phyloP scores from a whole-genome alignment of 2,797 vertebrate genomes.

The Podargus strigoides region DNA sequence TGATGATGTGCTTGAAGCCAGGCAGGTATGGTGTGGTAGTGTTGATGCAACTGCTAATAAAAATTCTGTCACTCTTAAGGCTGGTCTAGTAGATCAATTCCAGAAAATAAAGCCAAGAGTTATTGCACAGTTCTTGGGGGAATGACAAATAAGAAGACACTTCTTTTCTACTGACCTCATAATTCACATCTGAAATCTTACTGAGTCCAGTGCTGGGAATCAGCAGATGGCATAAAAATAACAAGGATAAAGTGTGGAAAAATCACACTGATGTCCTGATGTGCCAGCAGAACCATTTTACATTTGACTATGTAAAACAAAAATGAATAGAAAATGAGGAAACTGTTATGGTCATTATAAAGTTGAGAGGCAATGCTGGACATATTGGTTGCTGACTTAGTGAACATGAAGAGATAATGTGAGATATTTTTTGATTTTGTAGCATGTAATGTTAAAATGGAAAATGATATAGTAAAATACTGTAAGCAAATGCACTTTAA shows the following conservation, averaged over 20 bases:
- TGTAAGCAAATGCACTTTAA: neutral
- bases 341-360: neutral
- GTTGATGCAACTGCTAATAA: neutral
- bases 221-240: neutral
- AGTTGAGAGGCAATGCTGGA: neutral
- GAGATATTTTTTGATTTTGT: neutral
- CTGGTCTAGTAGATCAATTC: neutral
- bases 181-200: neutral
- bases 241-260: neutral
- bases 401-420: neutral
- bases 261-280: neutral
- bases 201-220: neutral
- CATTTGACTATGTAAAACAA: neutral
- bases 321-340: neutral
- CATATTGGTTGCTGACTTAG: too few species aligned
- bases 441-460: neutral
- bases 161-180: neutral
- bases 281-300: neutral
- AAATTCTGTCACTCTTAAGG: neutral
- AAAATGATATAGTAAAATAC: neutral
- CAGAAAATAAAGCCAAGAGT: neutral
- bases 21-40: neutral
- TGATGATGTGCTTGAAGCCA: neutral
- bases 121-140: neutral
- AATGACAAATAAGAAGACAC: neutral